Evolutionary conservation across 2,888 invertebrate genomes (phyloP), one percentile per base, ranked within the genome.

Genomic region (Lutraria lutraria): DNA sequence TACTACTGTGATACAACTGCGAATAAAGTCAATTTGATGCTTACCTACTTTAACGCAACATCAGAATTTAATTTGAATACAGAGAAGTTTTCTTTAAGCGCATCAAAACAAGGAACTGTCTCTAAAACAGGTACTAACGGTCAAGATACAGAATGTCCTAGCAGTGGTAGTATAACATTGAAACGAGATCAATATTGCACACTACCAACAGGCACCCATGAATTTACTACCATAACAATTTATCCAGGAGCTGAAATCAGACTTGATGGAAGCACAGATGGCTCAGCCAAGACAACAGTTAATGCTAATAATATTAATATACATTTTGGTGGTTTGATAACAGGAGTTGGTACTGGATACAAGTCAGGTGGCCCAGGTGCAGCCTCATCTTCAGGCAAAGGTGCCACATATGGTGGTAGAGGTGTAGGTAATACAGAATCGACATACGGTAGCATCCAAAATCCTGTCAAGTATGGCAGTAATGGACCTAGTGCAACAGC

Each of bases 401-500:
- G 93, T 29, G 95, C 94, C 8, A 89, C 93, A 34, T 90, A 94
- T 83, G 95, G 93, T 19, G 95, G 94, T 0, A 81, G 86, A 34
- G 94, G 94, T 15, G 86, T 89, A 21, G 87, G 88, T 3, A 93
- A 91, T 60, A 85, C 90, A 16, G 79, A 76, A n/a, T 81, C 87
- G 25, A 79, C 91, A 1, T 94, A 95, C 89, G 95, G 95, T 0
- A 90, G 82, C 84, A 91, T 95, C n/a, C 76, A 76, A 0, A n/a
- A 60, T 3, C 95, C 95, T 25, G 84, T 81, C 52, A 81, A 85
- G 3, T 94, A 94, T 89, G 95, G 95, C 21, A 95, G 95, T 81
- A 93, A 92, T 88, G 95, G 93, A n/a, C 82, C 86, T 80, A 87
- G 90, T 53, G 93, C 93, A 3, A 87, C 90, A 21, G 19, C 79